Evolutionary conservation across 2,113 vertebrate genomes (phyloP).

Genomic region (Hucho hucho): DNA sequence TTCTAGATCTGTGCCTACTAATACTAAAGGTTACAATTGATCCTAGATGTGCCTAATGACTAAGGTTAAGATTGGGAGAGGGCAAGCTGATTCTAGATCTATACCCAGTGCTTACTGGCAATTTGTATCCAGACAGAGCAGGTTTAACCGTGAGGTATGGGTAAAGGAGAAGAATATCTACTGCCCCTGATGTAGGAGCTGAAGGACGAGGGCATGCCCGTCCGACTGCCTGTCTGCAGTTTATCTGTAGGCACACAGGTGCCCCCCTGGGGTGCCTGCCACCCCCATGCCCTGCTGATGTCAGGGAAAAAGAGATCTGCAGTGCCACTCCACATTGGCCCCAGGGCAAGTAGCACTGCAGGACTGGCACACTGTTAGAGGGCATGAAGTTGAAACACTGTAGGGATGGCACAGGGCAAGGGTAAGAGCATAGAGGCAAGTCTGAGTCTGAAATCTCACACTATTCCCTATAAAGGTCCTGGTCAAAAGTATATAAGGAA

Average conservation of each 20-base stretch:
- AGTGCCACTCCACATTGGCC: slow-evolving; percentile 14
- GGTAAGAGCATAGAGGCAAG: background rate
- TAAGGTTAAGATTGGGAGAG: too few species aligned
- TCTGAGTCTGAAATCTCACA: too few species aligned
- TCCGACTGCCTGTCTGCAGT: slow-evolving; percentile 3
- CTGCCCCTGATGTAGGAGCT: background rate
- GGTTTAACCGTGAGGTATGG: too few species aligned
- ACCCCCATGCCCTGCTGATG: slow-evolving; percentile 34
- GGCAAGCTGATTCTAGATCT: too few species aligned
- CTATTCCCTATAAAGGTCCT: too few species aligned
- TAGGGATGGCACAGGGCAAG: background rate
- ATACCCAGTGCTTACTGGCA: too few species aligned
- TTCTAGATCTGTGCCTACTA: too few species aligned
- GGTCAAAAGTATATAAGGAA: too few species aligned
- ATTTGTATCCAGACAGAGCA: too few species aligned
- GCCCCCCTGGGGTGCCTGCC: slow-evolving; percentile 26
- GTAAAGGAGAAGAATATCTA: background rate
- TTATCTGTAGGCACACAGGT: too few species aligned
- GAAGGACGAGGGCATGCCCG: background rate
- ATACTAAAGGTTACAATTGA: too few species aligned
- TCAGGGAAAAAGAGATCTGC: slow-evolving; percentile 23
- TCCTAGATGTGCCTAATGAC: too few species aligned
- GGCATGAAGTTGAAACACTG: background rate
- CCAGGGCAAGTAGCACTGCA: background rate
- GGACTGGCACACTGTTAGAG: background rate